Conservation (phyloP, 2,113 vertebrate genomes). For the Okapia johnstoni region DNA sequence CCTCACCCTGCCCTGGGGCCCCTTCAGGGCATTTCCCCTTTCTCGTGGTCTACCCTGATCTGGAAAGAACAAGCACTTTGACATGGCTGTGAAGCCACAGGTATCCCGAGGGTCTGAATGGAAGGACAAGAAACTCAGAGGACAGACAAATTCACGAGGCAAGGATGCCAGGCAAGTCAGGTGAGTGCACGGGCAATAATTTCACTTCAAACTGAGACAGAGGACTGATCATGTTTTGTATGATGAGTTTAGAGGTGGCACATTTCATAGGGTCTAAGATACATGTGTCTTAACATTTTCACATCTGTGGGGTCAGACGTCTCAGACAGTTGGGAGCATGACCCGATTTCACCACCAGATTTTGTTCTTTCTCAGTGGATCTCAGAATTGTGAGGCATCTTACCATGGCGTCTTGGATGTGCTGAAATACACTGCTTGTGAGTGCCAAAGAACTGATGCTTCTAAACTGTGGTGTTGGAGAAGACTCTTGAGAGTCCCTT, state of each 20-base stretch:
- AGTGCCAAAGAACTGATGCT: too few species aligned
- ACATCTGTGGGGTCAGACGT: background rate
- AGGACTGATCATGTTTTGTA: background rate
- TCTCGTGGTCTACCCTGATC: background rate
- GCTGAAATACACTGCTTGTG: background rate
- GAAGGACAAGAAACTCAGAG: background rate
- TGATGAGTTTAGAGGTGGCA: background rate
- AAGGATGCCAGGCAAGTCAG: background rate
- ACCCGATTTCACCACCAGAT: background rate
- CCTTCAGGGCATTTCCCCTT: background rate
- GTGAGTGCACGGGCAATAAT: accelerated
- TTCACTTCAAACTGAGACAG: background rate
- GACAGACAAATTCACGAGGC: background rate
- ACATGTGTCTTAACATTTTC: background rate
- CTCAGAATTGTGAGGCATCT: background rate
- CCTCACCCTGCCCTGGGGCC: background rate
- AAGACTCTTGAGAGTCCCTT: too few species aligned
- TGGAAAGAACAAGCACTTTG: background rate
- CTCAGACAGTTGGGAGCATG: background rate
- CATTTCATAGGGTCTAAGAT: background rate
- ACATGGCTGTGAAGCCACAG: background rate
- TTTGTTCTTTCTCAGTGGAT: background rate
- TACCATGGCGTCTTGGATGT: accelerated
- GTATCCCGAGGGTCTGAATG: background rate
- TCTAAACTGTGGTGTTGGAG: too few species aligned